A percentile compares a stretch with the other conserved stretches of the same genome.
Conservation (phyloP, 2,888 invertebrate genomes). For the Diadromus collaris region DNA sequence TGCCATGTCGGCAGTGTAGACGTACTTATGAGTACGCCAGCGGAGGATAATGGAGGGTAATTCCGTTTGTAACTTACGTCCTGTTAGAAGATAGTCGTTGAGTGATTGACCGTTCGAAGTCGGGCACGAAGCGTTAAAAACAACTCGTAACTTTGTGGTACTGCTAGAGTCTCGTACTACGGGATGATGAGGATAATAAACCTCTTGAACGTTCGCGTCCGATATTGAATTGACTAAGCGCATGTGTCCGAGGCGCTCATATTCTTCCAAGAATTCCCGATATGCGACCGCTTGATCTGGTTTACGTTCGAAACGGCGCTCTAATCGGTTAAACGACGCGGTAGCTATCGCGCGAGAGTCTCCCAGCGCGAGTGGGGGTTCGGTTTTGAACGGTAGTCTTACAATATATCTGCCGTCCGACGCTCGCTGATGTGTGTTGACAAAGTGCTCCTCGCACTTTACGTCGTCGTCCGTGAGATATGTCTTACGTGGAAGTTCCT, state of each 20-base stretch:
- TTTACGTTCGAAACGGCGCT: conserved; percentile 58
- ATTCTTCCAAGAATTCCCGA: conserved; percentile 54
- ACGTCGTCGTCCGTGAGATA: conserved; percentile 58
- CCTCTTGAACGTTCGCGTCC: neutral
- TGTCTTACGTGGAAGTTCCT: conserved; percentile 59
- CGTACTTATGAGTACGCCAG: conserved; percentile 32
- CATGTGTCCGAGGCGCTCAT: conserved; percentile 54
- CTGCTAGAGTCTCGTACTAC: conserved; percentile 28
- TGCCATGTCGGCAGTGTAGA: conserved; percentile 46
- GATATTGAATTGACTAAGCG: conserved; percentile 10
- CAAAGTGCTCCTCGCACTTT: conserved; percentile 64
- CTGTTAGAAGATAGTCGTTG: conserved; percentile 46
- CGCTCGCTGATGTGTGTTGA: conserved; percentile 56
- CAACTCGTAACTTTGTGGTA: conserved; percentile 48
- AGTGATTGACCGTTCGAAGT: conserved; percentile 46
- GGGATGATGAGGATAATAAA: conserved; percentile 35
- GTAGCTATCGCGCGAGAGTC: conserved; percentile 61
- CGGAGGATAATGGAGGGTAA: conserved; percentile 39
- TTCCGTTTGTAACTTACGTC: conserved; percentile 32
- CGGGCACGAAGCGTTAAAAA: conserved; percentile 52
- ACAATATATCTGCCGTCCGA: conserved; percentile 64
- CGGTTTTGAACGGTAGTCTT: conserved; percentile 62
- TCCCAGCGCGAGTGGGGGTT: conserved; percentile 50
- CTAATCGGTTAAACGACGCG: conserved; percentile 64
- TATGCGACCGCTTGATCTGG: conserved; percentile 50